These are phyloP conservation scores for Peucedramus taeniatus DNA, from an alignment of 2,113 vertebrate species.

Conservation along the genomic window DNA sequence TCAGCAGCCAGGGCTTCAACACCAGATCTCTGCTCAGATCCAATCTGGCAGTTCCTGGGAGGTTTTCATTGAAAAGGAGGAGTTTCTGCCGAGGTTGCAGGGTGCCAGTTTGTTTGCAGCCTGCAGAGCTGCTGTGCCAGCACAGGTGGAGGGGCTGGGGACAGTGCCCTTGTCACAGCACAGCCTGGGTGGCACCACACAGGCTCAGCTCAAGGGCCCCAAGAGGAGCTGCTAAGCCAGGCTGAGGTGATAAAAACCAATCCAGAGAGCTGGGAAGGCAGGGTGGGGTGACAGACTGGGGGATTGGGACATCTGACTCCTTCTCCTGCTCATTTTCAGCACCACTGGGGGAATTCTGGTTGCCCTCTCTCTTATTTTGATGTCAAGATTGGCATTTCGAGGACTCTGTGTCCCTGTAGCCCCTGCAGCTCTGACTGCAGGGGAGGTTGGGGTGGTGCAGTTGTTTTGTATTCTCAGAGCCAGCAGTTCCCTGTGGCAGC, in stretches of 20 bases:
- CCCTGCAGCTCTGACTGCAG: background rate
- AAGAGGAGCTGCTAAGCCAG: conserved; percentile 2
- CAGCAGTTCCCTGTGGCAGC: background rate
- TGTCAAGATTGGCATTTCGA: background rate
- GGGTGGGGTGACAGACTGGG: background rate
- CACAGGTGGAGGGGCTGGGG: background rate
- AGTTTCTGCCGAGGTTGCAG: background rate
- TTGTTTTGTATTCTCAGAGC: background rate
- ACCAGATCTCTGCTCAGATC: background rate
- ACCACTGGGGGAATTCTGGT: background rate
- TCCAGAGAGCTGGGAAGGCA: background rate
- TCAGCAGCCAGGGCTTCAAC: background rate
- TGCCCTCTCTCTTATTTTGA: background rate
- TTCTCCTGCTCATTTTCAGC: background rate
- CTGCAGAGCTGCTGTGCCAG: background rate
- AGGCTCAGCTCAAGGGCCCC: background rate
- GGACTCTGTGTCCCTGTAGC: background rate
- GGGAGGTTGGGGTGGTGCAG: background rate
- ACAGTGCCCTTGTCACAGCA: background rate
- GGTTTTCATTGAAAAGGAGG: background rate
- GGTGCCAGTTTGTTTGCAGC: background rate
- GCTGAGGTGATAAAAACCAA: background rate
- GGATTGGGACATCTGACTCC: background rate
- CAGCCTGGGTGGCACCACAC: background rate
- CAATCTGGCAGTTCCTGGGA: background rate